phyloP scores from a whole-genome alignment of 2,113 vertebrate genomes.

The Cercopithecus mona region DNA sequence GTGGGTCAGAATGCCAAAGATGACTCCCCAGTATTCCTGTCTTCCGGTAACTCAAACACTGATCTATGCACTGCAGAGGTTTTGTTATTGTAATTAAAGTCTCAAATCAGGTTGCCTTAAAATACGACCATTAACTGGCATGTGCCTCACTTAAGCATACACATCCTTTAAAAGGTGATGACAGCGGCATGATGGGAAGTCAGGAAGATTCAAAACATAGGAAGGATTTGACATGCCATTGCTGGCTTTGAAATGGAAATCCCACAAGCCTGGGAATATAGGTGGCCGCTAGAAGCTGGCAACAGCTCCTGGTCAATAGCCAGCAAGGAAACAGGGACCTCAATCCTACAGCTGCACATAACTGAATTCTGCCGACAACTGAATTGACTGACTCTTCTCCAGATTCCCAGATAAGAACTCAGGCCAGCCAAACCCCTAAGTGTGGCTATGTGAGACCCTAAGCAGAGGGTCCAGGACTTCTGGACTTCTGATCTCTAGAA shows the following conservation, averaged over 20 bases:
- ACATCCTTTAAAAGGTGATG: not conserved
- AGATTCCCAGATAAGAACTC: not conserved
- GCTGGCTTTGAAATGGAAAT: not conserved
- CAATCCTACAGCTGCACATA: not conserved
- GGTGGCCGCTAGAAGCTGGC: not conserved
- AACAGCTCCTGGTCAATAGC: accelerated
- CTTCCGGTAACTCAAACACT: not conserved
- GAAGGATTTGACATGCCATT: accelerated
- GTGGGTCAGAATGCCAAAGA: not conserved
- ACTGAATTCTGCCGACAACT: not conserved
- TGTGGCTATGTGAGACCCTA: not conserved
- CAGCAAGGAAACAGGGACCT: not conserved
- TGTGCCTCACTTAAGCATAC: not conserved
- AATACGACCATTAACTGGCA: not conserved
- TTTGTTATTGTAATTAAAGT: not conserved
- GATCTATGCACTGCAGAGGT: accelerated
- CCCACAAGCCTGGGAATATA: not conserved
- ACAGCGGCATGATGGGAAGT: not conserved
- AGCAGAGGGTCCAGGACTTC: too few species aligned
- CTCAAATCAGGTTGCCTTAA: not conserved
- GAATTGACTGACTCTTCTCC: accelerated
- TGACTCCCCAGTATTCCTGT: not conserved
- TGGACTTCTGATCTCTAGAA: not conserved
- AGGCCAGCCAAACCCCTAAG: not conserved
- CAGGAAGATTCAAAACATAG: not conserved